These are phyloP conservation scores for Hyalella azteca DNA, from an alignment of 2,888 invertebrate species.

Conservation along the genomic window DNA sequence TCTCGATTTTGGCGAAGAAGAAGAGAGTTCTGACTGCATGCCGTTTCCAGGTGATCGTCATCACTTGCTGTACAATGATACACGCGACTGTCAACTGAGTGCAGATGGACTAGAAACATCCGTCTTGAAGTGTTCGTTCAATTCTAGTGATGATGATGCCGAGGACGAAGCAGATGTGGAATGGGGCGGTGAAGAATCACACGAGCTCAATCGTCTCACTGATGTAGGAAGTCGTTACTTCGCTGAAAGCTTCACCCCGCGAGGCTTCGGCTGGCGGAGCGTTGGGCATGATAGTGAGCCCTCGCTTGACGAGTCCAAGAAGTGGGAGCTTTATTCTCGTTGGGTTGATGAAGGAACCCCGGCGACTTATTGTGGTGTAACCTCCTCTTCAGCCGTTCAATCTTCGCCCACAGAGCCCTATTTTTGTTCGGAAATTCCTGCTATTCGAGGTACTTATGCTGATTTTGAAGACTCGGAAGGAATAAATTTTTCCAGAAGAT, in stretches of 20 bases:
- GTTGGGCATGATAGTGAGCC: neutral
- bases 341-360: neutral
- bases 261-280: constrained; percentile 22
- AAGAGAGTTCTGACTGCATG: neutral
- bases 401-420: no score
- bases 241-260: constrained; percentile 16
- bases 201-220: neutral
- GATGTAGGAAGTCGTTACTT: constrained; percentile 25
- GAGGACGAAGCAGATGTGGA: neutral
- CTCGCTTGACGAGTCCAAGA: neutral
- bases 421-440: no score
- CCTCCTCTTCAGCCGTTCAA: no score
- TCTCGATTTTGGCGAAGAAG: neutral
- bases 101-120: constrained; percentile 13
- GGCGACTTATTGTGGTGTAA: no score
- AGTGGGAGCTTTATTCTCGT: neutral
- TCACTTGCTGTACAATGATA: neutral
- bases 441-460: no score
- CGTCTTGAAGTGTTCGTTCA: neutral
- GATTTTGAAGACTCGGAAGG: no score
- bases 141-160: constrained; percentile 13
- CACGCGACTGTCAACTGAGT: neutral
- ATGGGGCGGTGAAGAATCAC: neutral
- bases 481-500: no score
- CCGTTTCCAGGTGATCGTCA: neutral